A percentile compares a stretch with the other conserved stretches of the same genome.
Evolutionary conservation across 2,888 invertebrate species (phyloP).

Genomic region (Formica aserva): DNA sequence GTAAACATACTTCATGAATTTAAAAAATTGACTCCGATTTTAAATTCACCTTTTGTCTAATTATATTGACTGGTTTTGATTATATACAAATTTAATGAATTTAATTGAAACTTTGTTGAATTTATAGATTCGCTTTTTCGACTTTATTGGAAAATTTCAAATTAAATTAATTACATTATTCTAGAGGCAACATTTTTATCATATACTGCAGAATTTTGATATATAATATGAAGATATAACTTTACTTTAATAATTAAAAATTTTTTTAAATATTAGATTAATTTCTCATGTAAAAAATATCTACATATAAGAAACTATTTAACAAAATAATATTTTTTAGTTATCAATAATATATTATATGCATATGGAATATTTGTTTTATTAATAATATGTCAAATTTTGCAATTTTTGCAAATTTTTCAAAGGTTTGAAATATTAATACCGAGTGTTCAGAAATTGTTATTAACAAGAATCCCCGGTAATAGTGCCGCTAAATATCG

Average conservation of each 20-base stretch:
- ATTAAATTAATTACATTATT: constrained; percentile 31
- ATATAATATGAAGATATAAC: background rate
- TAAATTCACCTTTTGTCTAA: background rate
- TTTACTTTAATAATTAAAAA: background rate
- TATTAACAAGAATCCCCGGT: background rate
- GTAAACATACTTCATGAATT: background rate
- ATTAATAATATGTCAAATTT: background rate
- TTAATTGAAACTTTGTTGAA: constrained; percentile 13
- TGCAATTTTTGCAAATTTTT: too few species aligned
- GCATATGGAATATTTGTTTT: background rate
- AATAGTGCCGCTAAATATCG: background rate
- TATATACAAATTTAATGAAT: constrained; percentile 6
- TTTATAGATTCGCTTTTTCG: constrained; percentile 4
- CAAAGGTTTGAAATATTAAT: constrained; percentile 8
- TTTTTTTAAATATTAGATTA: background rate
- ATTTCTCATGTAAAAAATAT: background rate
- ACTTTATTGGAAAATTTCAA: constrained; percentile 8
- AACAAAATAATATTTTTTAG: background rate
- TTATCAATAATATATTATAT: background rate
- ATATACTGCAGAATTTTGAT: background rate
- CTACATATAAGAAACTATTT: background rate
- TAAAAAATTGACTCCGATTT: background rate
- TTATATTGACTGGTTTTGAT: background rate
- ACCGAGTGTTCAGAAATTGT: background rate
- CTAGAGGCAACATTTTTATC: background rate